Evolutionary conservation across 2,888 invertebrate species (phyloP), one percentile per base, ranked within the genome.

Genomic region (Harmothoe impar): DNA sequence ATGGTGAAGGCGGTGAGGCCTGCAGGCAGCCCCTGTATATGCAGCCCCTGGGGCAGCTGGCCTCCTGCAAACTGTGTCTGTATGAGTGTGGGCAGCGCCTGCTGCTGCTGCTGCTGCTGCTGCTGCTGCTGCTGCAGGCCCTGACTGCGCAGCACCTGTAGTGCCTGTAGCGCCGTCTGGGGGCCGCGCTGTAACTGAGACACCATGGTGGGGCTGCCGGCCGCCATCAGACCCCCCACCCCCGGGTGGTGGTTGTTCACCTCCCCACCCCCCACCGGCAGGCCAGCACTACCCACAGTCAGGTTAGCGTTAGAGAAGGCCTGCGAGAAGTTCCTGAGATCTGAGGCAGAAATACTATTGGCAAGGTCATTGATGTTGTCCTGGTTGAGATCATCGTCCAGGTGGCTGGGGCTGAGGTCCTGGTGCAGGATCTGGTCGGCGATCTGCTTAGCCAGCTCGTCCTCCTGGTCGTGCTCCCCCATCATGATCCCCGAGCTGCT

Each of bases 401-500:
- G 89, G 35, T 85, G 85, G 23, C 85, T 84, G 15, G 92, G 92
- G 84, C 92, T 92, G 3, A 89, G 89, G 81, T 91, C 86, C 77
- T 90, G 92, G 35, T 91, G 77, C 35, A 92, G 90, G 31, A 92
- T 81, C 29, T 91, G 90, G 62, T 91, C 93, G 12, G 94, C 93
- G 20, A 94, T 94, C 90, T 94, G 93, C 89, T 93, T 92, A 0
- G 94, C 93, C 23, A 94, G 91, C 33, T 94, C 94, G 91, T 94
- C 94, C 29, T 94, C 93, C n/a, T 88, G 31, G 56, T 93, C 93
- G 51, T 93, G 93, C 23, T 92, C 91, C 12, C 91, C 91, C 78
- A 91, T 78, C 54, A 86, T 52, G 23, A 91, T 35, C 20, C 91
- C 56, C 23, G 90, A 90, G 43, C 43, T 43, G 43, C 43, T 10